Evolutionary conservation across 2,113 vertebrate genomes (phyloP).

Genomic region (Carlito syrichta): DNA sequence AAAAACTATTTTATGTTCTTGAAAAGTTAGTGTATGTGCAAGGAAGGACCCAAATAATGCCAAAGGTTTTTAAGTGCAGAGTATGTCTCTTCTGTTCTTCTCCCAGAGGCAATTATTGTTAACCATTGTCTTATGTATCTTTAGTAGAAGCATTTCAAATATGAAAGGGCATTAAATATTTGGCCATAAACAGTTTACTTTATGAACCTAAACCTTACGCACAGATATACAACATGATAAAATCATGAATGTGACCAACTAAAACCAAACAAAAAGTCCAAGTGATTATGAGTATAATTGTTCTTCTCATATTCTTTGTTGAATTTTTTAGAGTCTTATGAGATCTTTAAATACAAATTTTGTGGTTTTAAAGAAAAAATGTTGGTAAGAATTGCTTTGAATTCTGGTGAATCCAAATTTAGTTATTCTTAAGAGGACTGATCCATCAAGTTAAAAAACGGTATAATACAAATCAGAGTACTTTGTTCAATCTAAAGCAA

Average conservation of each 20-base stretch:
- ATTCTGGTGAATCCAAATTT: neutral
- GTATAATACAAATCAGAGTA: neutral
- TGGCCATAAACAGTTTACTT: neutral
- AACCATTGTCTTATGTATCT: neutral
- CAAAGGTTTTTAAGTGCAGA: neutral
- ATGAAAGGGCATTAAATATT: neutral
- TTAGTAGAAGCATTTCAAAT: conserved; percentile 13
- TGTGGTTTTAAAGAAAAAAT: conserved; percentile 36
- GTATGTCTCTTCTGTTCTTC: neutral
- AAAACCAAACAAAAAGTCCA: neutral
- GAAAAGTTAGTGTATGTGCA: neutral
- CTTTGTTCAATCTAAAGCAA: neutral
- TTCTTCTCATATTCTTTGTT: conserved; percentile 10
- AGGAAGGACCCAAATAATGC: neutral
- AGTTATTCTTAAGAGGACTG: neutral
- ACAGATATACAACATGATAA: neutral
- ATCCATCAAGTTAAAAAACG: neutral
- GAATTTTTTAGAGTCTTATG: neutral
- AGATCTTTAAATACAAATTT: conserved; percentile 11
- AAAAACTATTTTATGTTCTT: conserved; percentile 32
- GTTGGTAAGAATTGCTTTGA: conserved; percentile 9
- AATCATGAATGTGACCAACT: neutral
- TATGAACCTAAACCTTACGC: neutral
- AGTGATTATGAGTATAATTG: neutral
- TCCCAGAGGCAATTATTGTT: neutral